A percentile compares a stretch with the other conserved stretches of the same genome.
These are phyloP conservation scores for Diarsia dahlii DNA, from an alignment of 2,888 invertebrate genomes.

Conservation along the genomic window DNA sequence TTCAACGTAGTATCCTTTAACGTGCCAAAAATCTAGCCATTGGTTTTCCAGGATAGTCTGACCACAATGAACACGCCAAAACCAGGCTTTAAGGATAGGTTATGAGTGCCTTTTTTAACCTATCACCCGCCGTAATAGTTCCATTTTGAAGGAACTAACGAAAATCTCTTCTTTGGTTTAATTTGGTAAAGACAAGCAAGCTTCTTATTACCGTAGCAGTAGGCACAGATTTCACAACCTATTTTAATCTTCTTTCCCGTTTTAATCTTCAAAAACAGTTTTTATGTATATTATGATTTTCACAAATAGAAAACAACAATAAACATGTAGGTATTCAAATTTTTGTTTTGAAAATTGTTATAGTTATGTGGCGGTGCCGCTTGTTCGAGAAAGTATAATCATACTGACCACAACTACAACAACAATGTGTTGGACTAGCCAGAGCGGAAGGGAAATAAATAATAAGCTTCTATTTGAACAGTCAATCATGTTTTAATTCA, in stretches of 20 bases:
- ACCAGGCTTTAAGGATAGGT: background rate
- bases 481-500: too few species aligned
- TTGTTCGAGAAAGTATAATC: too few species aligned
- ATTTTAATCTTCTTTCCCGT: background rate
- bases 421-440: too few species aligned
- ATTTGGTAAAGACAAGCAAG: background rate
- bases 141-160: background rate
- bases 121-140: background rate
- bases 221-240: background rate
- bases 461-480: too few species aligned
- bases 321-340: too few species aligned
- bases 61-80: background rate
- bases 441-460: too few species aligned
- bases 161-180: background rate
- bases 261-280: background rate
- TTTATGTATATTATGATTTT: background rate
- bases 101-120: background rate
- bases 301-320: background rate
- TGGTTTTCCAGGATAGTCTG: background rate
- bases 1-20: conserved; percentile 7
- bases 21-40: conserved; percentile 18
- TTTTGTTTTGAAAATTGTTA: too few species aligned
- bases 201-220: background rate
- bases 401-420: too few species aligned
- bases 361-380: too few species aligned